Percentiles rank a stretch among this genome's conserved stretches.
These are phyloP conservation scores for Smutsia gigantea DNA, from an alignment of 2,797 vertebrate species.

Conservation along the genomic window DNA sequence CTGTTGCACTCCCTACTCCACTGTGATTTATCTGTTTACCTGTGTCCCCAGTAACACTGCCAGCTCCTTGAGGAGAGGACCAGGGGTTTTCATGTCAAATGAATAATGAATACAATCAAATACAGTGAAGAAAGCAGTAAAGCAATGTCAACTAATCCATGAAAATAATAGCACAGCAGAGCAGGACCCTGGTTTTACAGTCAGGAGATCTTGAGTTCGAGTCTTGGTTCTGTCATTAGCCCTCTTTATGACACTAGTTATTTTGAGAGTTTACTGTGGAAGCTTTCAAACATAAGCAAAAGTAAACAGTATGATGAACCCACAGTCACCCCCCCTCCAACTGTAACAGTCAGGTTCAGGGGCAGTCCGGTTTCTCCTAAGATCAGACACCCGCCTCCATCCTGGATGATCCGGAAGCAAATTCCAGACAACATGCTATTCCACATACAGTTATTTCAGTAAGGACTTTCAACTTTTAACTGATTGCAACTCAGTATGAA, in stretches of 20 bases:
- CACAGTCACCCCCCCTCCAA: too few relatives aligned
- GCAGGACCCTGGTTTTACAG: background rate
- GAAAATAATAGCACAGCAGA: background rate
- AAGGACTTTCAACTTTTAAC: background rate
- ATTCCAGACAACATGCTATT: background rate
- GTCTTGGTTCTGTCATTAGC: background rate
- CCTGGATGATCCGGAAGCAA: background rate
- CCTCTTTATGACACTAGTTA: background rate
- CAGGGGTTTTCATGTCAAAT: constrained; percentile 50
- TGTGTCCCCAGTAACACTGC: constrained; percentile 28
- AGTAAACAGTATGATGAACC: background rate
- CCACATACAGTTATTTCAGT: background rate
- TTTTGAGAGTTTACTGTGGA: constrained; percentile 8
- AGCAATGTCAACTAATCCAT: background rate
- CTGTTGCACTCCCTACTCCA: background rate
- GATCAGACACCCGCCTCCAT: background rate
- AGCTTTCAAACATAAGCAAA: background rate
- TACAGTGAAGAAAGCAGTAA: background rate
- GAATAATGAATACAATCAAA: constrained; percentile 42
- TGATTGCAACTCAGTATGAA: background rate
- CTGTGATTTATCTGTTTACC: constrained; percentile 70
- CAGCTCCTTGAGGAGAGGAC: constrained; percentile 42
- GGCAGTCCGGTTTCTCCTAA: background rate
- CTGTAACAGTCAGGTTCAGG: too few relatives aligned
- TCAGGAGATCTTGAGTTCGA: background rate